Evolutionary conservation across 2,888 invertebrate species (phyloP).

Genomic region (Drosophila infuscata): DNA sequence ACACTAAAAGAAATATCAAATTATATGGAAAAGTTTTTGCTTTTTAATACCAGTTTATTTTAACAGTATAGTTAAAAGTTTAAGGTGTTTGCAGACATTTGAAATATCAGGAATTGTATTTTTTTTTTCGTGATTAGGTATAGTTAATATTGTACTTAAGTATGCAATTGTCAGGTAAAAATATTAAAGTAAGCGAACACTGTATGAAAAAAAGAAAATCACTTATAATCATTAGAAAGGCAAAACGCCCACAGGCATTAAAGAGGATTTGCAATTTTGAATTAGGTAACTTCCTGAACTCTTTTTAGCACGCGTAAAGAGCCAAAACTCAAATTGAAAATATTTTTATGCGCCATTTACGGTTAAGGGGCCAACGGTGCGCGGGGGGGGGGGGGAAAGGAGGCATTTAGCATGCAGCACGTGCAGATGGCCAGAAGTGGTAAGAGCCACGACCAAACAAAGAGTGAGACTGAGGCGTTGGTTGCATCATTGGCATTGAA

Average conservation of each 20-base stretch:
- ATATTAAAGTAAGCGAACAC: background rate
- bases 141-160: background rate
- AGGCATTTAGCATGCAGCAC: constrained; percentile 41
- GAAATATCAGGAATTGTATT: background rate
- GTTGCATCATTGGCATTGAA: constrained; percentile 53
- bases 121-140: background rate
- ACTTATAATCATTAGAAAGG: background rate
- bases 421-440: constrained; percentile 42
- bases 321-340: constrained; percentile 53
- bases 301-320: constrained; percentile 32
- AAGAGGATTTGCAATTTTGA: constrained; percentile 41
- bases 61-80: background rate
- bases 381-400: background rate
- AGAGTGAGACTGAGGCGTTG: constrained; percentile 39
- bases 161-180: background rate
- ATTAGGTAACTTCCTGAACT: constrained; percentile 42
- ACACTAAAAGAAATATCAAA: background rate
- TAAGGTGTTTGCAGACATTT: background rate
- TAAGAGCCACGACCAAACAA: constrained; percentile 43
- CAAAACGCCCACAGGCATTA: constrained; percentile 31
- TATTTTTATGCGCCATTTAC: constrained; percentile 59
- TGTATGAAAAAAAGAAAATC: constrained; percentile 26
- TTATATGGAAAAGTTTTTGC: background rate
- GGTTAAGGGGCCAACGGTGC: constrained; percentile 22
- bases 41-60: background rate